A percentile compares a stretch with the other conserved stretches of the same genome.
These are phyloP conservation scores for Teleopsis dalmanni DNA, from an alignment of 1,140 invertebrate species.

Conservation along the genomic window DNA sequence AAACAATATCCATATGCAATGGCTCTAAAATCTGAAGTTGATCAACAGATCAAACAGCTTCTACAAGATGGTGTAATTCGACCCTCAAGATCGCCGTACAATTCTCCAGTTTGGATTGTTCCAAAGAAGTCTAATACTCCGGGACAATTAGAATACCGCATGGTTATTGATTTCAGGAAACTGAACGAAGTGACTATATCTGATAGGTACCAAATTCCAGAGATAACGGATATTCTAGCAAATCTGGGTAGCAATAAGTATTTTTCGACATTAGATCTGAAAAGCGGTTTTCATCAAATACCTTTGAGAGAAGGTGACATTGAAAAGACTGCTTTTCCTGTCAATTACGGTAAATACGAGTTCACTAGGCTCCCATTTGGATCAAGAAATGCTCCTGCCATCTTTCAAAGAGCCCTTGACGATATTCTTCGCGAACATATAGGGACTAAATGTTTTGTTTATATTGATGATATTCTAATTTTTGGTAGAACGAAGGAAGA, in stretches of 20 bases:
- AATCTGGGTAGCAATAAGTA: slow-evolving; percentile 15
- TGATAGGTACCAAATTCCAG: slow-evolving; percentile 16
- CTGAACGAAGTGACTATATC: slow-evolving; percentile 11
- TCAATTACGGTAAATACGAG: no score
- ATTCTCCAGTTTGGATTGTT: slow-evolving; percentile 6
- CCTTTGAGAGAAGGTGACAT: slow-evolving; percentile 12
- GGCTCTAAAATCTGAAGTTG: background rate
- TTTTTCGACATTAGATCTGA: slow-evolving; percentile 21
- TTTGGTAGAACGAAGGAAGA: no score
- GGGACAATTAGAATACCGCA: background rate
- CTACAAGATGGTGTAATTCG: background rate
- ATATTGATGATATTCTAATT: slow-evolving; percentile 26
- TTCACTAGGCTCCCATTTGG: slow-evolving; percentile 32
- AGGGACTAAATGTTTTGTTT: slow-evolving; percentile 11
- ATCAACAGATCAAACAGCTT: background rate
- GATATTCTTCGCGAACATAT: slow-evolving; percentile 19
- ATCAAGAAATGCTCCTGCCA: slow-evolving; percentile 26
- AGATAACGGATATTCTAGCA: slow-evolving; percentile 17
- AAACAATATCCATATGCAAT: slow-evolving; percentile 1
- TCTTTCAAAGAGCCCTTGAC: slow-evolving; percentile 27
- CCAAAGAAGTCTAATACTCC: slow-evolving; percentile 5
- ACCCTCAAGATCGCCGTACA: slow-evolving; percentile 1
- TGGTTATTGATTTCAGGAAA: slow-evolving; percentile 7
- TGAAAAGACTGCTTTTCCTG: slow-evolving; percentile 19
- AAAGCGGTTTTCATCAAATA: slow-evolving; percentile 24